Evolutionary conservation across 2,113 vertebrate species (phyloP), one percentile per base, ranked within the genome.

Genomic region (Xenus cinereus): DNA sequence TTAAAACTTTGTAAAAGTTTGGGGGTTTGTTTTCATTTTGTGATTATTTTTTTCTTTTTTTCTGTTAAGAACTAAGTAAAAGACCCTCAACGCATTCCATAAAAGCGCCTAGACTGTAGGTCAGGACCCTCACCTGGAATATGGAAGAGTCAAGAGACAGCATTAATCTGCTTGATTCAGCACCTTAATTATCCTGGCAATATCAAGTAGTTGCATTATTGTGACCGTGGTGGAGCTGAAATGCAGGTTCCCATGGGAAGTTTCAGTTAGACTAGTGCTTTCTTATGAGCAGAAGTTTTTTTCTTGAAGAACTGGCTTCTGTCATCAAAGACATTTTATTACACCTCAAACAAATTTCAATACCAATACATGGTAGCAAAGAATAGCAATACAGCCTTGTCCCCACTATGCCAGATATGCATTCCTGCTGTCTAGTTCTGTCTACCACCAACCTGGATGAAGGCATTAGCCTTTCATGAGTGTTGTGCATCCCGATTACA

Each of bases 281-380:
- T 95, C 54, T 50, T 63, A 32, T 28, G 8, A 60, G 22, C 6
- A 64, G 51, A 64, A 18, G 0, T 37, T 27, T 79, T 81, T 66
- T 59, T 19, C 50, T 74, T 77, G 54, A 71, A 90, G 23, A 92
- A 77, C 45, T 59, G 35, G 67, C 54, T 93, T 92, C 54, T 90
- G 54, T 33, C 68, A 88, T 93, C 59, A 86, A 94, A 95, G 85
- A 54, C 26, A 41, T 92, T 90, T 62, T 80, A 66, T 75, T 93
- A 85, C 8, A 76, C 23, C 79, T 93, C 53, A 73, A 26, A 90
- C 94, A 77, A 41, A 33, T 1, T 67, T 78, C 30, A 43, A 43
- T 35, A 90, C 37, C n/a, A 46, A 3, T 39, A 90, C 50, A 50
- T 24, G 32, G n/a, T 18, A 84, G 69, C 16, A 81, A 81, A 89